Percentiles rank a stretch among this genome's conserved stretches.
Evolutionary conservation across 1,140 invertebrate species (phyloP).

Genomic region (Daktulosphaira vitifoliae): DNA sequence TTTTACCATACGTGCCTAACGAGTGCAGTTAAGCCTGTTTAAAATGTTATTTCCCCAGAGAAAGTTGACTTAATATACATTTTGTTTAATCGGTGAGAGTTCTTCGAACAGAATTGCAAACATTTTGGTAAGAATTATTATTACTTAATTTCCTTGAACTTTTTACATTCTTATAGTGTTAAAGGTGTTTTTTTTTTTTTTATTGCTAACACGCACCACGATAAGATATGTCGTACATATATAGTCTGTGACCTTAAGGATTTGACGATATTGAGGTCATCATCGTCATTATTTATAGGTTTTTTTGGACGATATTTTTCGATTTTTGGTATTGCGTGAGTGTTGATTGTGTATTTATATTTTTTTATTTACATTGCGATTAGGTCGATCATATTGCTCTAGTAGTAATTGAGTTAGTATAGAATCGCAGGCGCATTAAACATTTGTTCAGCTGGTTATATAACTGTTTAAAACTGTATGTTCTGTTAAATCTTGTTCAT

Average conservation of each 20-base stretch:
- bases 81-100: slow-evolving; percentile 6
- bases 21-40: slow-evolving; percentile 19
- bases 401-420: neutral
- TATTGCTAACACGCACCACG: neutral
- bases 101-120: slow-evolving; percentile 13
- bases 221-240: neutral
- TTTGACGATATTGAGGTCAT: slow-evolving; percentile 20
- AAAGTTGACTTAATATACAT: slow-evolving; percentile 27
- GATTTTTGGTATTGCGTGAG: slow-evolving; percentile 1
- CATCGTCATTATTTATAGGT: neutral
- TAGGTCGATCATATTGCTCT: slow-evolving; percentile 13
- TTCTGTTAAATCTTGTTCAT: no score
- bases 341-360: neutral
- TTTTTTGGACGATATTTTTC: neutral
- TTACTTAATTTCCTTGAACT: no score
- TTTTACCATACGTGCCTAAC: neutral
- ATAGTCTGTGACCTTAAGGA: neutral
- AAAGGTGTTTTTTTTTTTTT: neutral
- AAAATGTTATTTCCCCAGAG: slow-evolving; percentile 16
- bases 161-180: neutral
- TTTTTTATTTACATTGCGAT: neutral
- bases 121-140: slow-evolving; percentile 23
- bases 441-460: slow-evolving; percentile 28
- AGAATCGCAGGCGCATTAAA: neutral
- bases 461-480: neutral